Evolutionary conservation across 2,113 vertebrate species (phyloP).

Genomic region (Serilophus lunatus): DNA sequence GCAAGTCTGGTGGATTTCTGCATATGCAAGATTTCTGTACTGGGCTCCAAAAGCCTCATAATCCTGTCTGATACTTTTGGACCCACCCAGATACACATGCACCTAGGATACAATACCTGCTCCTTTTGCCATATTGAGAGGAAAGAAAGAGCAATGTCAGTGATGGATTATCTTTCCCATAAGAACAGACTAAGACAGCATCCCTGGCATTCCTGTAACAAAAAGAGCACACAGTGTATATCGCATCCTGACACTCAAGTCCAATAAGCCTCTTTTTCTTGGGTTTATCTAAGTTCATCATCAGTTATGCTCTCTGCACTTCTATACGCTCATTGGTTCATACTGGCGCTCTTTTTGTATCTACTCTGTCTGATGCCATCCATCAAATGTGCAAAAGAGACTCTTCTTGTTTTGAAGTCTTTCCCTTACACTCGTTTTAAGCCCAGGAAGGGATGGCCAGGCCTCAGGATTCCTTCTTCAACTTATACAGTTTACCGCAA

Average conservation of each 20-base stretch:
- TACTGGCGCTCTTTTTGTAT: background rate
- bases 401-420: background rate
- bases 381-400: background rate
- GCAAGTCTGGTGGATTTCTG: background rate
- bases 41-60: background rate
- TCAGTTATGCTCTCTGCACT: background rate
- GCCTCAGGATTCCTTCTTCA: background rate
- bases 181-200: background rate
- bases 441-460: background rate
- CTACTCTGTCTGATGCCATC: background rate
- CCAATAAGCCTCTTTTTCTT: background rate
- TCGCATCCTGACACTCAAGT: background rate
- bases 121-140: background rate
- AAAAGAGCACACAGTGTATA: background rate
- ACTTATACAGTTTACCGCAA: background rate
- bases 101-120: background rate
- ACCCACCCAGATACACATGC: background rate
- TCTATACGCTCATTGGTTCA: fast-evolving
- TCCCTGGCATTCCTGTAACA: background rate
- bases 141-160: background rate
- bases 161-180: background rate
- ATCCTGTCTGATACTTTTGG: background rate
- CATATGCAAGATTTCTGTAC: background rate
- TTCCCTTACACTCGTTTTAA: background rate
- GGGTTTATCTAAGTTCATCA: background rate